A percentile compares a stretch with the other conserved stretches of the same genome.
These are phyloP conservation scores for Luffia ferchaultella DNA, from an alignment of 2,888 invertebrate species.

Conservation along the genomic window DNA sequence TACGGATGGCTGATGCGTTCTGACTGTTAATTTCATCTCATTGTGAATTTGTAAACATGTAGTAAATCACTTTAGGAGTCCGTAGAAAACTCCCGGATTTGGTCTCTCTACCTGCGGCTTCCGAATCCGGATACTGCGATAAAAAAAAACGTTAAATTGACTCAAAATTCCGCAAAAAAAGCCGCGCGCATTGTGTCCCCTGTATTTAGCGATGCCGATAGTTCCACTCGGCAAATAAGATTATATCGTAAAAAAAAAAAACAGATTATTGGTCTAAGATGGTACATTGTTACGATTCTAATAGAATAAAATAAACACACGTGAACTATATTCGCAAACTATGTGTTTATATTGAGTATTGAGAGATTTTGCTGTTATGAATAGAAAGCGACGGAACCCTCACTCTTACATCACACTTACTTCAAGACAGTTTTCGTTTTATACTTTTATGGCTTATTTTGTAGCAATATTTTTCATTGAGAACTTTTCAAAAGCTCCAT, in stretches of 20 bases:
- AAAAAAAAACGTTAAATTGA: constrained; percentile 52
- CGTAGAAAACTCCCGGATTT: constrained; percentile 57
- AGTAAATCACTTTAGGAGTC: constrained; percentile 35
- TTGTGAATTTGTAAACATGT: constrained; percentile 59
- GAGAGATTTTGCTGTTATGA: too few species aligned
- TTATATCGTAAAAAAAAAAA: constrained; percentile 53
- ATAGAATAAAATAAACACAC: too few species aligned
- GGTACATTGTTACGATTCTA: constrained; percentile 6
- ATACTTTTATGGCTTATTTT: too few species aligned
- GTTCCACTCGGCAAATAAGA: constrained; percentile 46
- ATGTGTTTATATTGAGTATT: too few species aligned
- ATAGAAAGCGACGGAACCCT: too few species aligned
- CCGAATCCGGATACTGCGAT: constrained; percentile 48
- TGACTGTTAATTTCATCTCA: constrained; percentile 53
- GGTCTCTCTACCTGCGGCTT: constrained; percentile 60
- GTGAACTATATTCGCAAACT: too few species aligned
- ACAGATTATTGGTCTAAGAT: constrained; percentile 42
- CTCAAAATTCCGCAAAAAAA: constrained; percentile 53
- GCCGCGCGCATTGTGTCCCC: constrained; percentile 39
- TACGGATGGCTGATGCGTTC: constrained; percentile 47
- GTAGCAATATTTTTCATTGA: too few species aligned
- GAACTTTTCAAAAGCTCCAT: too few species aligned
- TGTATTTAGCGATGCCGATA: constrained; percentile 51
- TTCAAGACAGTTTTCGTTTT: too few species aligned
- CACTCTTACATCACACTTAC: too few species aligned